Evolutionary conservation across 2,888 invertebrate genomes (phyloP).

Genomic region (Nezara viridula): DNA sequence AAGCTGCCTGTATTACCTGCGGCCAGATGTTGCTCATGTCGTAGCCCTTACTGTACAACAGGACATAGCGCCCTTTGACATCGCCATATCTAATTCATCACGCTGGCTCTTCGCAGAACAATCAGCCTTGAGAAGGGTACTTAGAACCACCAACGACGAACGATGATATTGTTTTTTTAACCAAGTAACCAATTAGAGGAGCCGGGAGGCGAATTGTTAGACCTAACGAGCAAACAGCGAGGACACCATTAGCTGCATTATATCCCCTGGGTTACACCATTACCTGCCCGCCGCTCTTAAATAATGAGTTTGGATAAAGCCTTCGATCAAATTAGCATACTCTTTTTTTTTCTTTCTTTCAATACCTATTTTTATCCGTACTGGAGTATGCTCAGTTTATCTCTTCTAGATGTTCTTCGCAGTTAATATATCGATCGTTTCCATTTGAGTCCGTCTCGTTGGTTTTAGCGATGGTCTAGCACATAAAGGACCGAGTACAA

Average conservation of each 20-base stretch:
- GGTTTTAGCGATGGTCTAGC: no score
- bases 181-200: neutral
- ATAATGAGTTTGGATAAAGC: neutral
- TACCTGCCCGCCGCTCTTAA: neutral
- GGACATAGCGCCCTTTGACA: neutral
- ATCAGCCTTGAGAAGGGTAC: neutral
- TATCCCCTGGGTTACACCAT: neutral
- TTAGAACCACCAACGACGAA: neutral
- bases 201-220: neutral
- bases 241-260: neutral
- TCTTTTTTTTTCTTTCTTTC: neutral
- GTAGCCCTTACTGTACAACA: neutral
- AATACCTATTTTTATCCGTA: no score
- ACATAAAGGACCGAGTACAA: no score
- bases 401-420: no score
- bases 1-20: neutral
- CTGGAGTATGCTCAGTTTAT: no score
- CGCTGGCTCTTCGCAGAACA: neutral
- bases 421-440: no score
- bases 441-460: no score
- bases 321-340: neutral
- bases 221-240: neutral
- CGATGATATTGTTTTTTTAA: neutral
- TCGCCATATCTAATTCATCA: neutral
- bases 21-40: slow-evolving; percentile 28